Conservation (phyloP, 2,797 vertebrate species). For the Clarias platycephalus region DNA sequence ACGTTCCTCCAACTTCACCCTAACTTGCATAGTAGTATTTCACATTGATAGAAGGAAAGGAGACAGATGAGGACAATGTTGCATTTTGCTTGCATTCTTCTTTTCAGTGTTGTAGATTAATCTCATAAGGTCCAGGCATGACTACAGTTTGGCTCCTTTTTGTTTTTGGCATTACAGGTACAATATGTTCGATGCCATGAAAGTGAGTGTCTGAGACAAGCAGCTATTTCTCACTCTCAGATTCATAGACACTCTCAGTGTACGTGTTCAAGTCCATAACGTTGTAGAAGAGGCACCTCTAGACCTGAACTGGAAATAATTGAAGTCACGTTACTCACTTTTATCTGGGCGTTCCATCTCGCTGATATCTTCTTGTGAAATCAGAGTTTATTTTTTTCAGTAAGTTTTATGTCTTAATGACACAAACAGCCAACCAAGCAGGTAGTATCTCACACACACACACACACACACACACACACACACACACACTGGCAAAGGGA, state of each 20-base stretch:
- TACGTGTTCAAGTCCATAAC: not conserved
- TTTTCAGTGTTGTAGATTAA: not conserved
- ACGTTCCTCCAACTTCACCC: not conserved
- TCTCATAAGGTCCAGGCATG: constrained; percentile 15
- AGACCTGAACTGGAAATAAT: not conserved
- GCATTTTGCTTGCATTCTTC: too few species aligned
- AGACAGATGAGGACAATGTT: not conserved
- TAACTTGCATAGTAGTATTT: not conserved
- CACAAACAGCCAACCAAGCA: not conserved
- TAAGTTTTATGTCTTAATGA: not conserved
- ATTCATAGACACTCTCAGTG: not conserved
- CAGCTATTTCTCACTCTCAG: not conserved
- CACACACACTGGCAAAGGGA: not conserved
- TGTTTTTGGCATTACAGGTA: not conserved
- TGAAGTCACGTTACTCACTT: not conserved
- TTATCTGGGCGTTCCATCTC: not conserved
- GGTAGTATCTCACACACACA: not conserved
- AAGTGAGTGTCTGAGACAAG: not conserved
- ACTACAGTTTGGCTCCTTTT: not conserved
- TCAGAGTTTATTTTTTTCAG: not conserved
- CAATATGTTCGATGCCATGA: not conserved
- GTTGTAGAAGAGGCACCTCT: not conserved
- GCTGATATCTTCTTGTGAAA: not conserved
- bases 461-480: not conserved
- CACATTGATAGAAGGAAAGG: not conserved